phyloP scores from a whole-genome alignment of 2,113 vertebrate species.

The Grammomys surdaster region DNA sequence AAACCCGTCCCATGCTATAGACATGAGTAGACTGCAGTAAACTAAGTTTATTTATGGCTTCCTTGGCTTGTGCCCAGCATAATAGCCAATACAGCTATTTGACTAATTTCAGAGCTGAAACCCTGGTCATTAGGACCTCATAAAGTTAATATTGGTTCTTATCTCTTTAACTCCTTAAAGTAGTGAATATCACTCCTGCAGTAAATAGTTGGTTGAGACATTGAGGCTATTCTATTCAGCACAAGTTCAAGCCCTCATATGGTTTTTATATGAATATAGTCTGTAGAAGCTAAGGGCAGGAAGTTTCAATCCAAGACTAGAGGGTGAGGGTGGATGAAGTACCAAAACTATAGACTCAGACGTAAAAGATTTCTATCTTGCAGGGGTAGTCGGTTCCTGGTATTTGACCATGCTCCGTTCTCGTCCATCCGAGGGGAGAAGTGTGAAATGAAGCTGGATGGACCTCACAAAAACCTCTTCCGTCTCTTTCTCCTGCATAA shows the following conservation, averaged over 20 bases:
- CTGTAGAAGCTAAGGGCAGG: not conserved
- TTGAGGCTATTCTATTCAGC: not conserved
- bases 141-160: not conserved
- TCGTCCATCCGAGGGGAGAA: constrained; percentile 93
- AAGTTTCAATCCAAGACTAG: not conserved
- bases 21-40: not conserved
- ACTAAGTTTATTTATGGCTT: not conserved
- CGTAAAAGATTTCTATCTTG: not conserved
- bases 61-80: not conserved
- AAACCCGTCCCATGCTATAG: fast-evolving
- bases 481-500: constrained; percentile 90
- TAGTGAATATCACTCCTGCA: not conserved
- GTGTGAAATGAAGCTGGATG: constrained; percentile 95
- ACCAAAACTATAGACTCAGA: fast-evolving
- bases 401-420: constrained; percentile 94
- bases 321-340: too few species aligned
- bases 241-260: not conserved
- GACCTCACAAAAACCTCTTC: constrained; percentile 95
- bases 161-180: not conserved
- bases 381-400: constrained; percentile 93
- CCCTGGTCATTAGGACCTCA: not conserved
- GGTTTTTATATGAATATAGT: not conserved
- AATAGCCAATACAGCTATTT: not conserved
- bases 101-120: not conserved
- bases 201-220: not conserved